These are phyloP conservation scores for Nomada ruficornis DNA, from an alignment of 2,888 invertebrate species.

Conservation along the genomic window DNA sequence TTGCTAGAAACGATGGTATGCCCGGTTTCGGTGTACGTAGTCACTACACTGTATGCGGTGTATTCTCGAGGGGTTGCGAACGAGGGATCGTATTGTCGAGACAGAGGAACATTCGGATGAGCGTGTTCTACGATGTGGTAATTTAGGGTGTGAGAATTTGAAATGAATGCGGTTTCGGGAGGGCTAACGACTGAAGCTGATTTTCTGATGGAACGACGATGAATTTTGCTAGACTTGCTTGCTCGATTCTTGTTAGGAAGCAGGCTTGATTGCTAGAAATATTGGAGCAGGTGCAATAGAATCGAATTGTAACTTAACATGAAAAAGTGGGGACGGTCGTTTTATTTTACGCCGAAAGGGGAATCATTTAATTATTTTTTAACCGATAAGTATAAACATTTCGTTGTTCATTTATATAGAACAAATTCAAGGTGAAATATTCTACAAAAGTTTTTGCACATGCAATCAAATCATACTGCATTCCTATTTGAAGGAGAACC, in stretches of 20 bases:
- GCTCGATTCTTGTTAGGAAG: neutral
- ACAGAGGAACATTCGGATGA: neutral
- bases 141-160: conserved; percentile 8
- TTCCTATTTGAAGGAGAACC: too few relatives aligned
- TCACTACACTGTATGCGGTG: neutral
- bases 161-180: neutral
- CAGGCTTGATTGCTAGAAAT: too few relatives aligned
- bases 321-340: too few relatives aligned
- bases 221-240: neutral
- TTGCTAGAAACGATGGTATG: neutral
- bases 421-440: too few relatives aligned
- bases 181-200: neutral
- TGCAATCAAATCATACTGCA: too few relatives aligned
- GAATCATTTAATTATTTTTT: too few relatives aligned
- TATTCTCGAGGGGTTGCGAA: conserved; percentile 13
- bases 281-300: too few relatives aligned
- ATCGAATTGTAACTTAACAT: too few relatives aligned
- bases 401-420: too few relatives aligned
- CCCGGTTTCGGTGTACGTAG: neutral
- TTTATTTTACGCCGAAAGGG: too few relatives aligned
- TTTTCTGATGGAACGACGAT: neutral
- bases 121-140: conserved; percentile 1
- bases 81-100: conserved; percentile 6
- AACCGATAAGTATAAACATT: too few relatives aligned
- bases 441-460: too few relatives aligned